Conservation (phyloP, 2,888 invertebrate genomes). For the Cataglyphis rosenhaueri region DNA sequence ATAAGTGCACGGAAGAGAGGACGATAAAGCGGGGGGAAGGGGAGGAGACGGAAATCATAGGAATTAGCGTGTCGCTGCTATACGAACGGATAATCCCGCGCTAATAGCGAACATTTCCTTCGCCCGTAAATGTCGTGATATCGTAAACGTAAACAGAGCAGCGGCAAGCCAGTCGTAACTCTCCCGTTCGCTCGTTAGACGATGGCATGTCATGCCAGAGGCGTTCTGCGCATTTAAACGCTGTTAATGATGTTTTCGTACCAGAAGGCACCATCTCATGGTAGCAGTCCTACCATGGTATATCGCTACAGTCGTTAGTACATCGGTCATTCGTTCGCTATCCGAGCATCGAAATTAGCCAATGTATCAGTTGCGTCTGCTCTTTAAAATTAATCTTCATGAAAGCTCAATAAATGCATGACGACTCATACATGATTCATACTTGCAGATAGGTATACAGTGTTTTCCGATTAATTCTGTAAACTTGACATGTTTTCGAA, state of each 20-base stretch:
- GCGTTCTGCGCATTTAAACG: constrained; percentile 75
- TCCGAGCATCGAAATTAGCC: neutral
- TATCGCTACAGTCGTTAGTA: constrained; percentile 29
- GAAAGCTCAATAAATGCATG: neutral
- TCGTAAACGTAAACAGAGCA: constrained; percentile 77
- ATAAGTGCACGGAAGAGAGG: constrained; percentile 51
- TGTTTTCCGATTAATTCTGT: neutral
- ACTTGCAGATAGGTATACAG: neutral
- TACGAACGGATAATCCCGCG: constrained; percentile 70
- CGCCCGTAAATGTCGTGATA: constrained; percentile 75
- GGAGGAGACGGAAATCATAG: constrained; percentile 67
- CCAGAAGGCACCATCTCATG: constrained; percentile 45
- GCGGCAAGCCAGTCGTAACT: constrained; percentile 61
- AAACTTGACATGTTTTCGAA: neutral
- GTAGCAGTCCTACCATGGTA: constrained; percentile 10
- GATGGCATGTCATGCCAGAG: constrained; percentile 69
- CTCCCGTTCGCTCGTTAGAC: constrained; percentile 77
- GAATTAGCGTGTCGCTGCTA: constrained; percentile 73
- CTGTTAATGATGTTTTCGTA: constrained; percentile 77
- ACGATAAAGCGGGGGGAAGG: neutral
- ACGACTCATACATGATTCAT: neutral
- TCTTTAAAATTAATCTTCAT: constrained; percentile 25
- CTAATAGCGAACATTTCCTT: constrained; percentile 75
- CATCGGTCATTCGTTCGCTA: constrained; percentile 28
- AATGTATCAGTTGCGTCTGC: constrained; percentile 5